phyloP scores from a whole-genome alignment of 2,113 vertebrate genomes.

The Oreocharis arfaki region DNA sequence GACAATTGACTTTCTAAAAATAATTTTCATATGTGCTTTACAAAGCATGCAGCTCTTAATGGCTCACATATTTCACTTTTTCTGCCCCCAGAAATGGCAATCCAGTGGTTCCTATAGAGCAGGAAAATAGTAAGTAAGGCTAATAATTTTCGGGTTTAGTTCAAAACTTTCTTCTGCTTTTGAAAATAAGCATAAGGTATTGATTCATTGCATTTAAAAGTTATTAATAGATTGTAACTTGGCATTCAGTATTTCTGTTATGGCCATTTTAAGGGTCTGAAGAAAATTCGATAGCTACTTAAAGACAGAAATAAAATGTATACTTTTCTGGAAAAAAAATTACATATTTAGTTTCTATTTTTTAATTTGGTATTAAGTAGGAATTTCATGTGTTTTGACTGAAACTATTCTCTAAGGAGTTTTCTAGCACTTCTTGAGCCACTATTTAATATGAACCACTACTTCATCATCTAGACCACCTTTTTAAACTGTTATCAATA shows the following conservation, averaged over 20 bases:
- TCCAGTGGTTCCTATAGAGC: constrained; percentile 78
- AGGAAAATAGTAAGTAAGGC: constrained; percentile 79
- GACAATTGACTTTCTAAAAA: not conserved
- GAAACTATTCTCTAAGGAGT: not conserved
- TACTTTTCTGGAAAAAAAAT: not conserved
- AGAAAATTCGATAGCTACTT: not conserved
- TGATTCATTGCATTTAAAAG: not conserved
- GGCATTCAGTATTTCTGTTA: not conserved
- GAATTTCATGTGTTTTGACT: not conserved
- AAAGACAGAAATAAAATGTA: not conserved
- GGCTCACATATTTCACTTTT: constrained; percentile 49
- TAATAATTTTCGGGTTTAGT: not conserved
- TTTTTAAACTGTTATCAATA: not conserved
- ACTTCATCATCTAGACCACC: not conserved
- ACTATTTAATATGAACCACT: not conserved
- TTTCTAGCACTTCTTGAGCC: not conserved
- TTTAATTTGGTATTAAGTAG: not conserved
- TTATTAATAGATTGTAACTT: not conserved
- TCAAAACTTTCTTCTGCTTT: constrained; percentile 5
- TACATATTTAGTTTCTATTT: not conserved
- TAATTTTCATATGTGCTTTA: constrained; percentile 5
- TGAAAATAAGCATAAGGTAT: not conserved
- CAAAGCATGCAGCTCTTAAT: not conserved
- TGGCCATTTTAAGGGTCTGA: not conserved
- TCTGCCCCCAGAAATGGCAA: constrained; percentile 80